These are phyloP conservation scores for Cyaniris semiargus DNA, from an alignment of 2,888 invertebrate genomes.

Conservation along the genomic window DNA sequence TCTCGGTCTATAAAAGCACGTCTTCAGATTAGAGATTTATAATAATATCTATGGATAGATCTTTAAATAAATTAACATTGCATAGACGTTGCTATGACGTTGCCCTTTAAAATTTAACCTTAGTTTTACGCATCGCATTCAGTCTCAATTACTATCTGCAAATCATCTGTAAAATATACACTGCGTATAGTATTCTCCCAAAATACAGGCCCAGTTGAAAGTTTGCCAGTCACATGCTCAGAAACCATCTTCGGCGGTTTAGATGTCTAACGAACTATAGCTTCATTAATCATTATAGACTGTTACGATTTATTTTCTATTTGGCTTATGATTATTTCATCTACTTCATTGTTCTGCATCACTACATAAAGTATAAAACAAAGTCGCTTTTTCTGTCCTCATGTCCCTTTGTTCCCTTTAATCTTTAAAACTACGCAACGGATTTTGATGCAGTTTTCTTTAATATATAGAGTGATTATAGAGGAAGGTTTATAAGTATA, in stretches of 20 bases:
- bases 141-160: not conserved
- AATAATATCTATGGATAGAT: too few relatives aligned
- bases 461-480: too few relatives aligned
- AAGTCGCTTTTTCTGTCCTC: too few relatives aligned
- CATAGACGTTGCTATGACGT: not conserved
- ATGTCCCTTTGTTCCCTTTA: too few relatives aligned
- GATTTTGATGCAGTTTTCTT: too few relatives aligned
- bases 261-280: not conserved
- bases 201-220: conserved; percentile 27
- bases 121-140: not conserved
- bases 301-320: not conserved
- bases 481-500: too few relatives aligned
- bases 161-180: not conserved
- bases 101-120: not conserved
- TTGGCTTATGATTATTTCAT: not conserved
- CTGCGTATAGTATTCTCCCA: not conserved
- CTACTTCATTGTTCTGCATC: not conserved
- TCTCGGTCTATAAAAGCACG: too few relatives aligned
- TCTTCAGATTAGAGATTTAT: too few relatives aligned
- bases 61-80: not conserved
- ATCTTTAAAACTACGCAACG: too few relatives aligned
- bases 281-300: conserved; percentile 16
- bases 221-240: conserved; percentile 26
- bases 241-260: conserved; percentile 5
- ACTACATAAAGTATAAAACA: too few relatives aligned